These are phyloP conservation scores for Chloroclysta siterata DNA, from an alignment of 2,888 invertebrate species.

Conservation along the genomic window DNA sequence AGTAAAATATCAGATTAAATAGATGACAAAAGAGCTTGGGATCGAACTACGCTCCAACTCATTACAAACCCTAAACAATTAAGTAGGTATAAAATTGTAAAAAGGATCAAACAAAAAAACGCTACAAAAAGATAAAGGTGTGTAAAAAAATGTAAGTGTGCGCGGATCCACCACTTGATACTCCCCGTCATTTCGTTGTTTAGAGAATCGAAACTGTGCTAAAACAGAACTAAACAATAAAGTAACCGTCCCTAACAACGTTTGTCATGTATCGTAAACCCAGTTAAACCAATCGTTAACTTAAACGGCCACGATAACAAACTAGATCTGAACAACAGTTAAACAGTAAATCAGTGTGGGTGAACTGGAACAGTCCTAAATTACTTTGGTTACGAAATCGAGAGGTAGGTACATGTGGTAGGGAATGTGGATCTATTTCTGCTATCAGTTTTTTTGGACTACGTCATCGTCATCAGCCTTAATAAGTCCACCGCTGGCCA, in stretches of 20 bases:
- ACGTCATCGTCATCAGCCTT: too few species aligned
- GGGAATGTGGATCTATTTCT: background rate
- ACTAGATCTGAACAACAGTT: slow-evolving; percentile 32
- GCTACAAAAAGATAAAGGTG: too few species aligned
- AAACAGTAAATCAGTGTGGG: slow-evolving; percentile 28
- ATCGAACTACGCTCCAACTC: too few species aligned
- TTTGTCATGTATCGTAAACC: slow-evolving; percentile 37
- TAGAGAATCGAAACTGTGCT: background rate
- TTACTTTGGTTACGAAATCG: slow-evolving; percentile 30
- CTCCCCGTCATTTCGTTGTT: too few species aligned
- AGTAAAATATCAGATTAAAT: too few species aligned
- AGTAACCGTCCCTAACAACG: slow-evolving; percentile 22
- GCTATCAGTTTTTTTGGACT: background rate
- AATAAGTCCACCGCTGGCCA: too few species aligned
- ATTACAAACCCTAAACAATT: too few species aligned
- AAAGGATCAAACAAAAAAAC: too few species aligned
- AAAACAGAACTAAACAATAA: slow-evolving; percentile 26
- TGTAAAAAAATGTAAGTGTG: too few species aligned
- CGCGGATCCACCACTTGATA: too few species aligned
- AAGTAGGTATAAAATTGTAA: too few species aligned
- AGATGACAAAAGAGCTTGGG: too few species aligned
- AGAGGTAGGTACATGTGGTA: background rate
- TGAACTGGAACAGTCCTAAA: slow-evolving; percentile 28
- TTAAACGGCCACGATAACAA: slow-evolving; percentile 34
- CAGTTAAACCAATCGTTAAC: slow-evolving; percentile 37